Evolutionary conservation across 2,797 vertebrate species (phyloP).

Genomic region (Chanos chanos): DNA sequence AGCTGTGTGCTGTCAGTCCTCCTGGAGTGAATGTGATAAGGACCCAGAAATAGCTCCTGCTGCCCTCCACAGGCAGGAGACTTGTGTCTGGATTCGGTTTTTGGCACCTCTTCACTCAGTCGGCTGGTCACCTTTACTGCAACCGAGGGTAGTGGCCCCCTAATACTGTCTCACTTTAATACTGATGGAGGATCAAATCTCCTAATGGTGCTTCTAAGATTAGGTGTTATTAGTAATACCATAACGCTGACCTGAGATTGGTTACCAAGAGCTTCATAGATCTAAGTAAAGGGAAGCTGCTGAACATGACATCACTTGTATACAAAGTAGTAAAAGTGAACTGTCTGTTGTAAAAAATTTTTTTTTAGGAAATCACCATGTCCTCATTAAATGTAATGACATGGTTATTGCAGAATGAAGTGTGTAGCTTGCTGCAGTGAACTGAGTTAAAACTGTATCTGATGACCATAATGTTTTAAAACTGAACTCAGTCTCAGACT

Average conservation of each 20-base stretch:
- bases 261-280: neutral
- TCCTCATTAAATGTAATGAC: neutral
- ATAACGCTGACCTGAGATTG: neutral
- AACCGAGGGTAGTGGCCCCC: slow-evolving; percentile 10
- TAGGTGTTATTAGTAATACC: neutral
- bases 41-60: slow-evolving; percentile 64
- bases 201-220: neutral
- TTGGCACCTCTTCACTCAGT: slow-evolving; percentile 25
- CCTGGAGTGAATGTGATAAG: slow-evolving; percentile 62
- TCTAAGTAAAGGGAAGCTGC: neutral
- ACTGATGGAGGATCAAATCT: slow-evolving; percentile 3
- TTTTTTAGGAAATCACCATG: neutral
- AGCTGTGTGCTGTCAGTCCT: slow-evolving; percentile 54
- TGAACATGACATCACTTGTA: neutral
- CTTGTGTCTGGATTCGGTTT: slow-evolving; percentile 30
- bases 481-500: neutral
- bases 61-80: slow-evolving; percentile 27
- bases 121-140: slow-evolving; percentile 14
- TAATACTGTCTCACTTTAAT: slow-evolving; percentile 30
- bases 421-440: slow-evolving; percentile 9
- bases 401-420: neutral
- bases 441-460: slow-evolving; percentile 15
- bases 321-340: neutral
- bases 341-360: neutral
- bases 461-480: slow-evolving; percentile 16